Evolutionary conservation across 2,888 invertebrate genomes (phyloP).

Genomic region (Rotaria macrura): DNA sequence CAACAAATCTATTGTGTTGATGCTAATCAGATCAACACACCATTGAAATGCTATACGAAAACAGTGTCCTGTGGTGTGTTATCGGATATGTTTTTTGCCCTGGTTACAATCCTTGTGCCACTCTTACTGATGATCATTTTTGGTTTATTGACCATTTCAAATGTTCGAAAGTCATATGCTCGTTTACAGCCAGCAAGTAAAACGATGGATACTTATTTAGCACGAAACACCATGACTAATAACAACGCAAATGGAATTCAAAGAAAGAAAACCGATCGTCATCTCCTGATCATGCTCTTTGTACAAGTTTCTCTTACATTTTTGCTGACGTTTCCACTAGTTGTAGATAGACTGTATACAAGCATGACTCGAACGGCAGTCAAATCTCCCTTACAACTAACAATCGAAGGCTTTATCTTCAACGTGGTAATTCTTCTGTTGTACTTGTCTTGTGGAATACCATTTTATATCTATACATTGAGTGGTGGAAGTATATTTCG

Average conservation of each 20-base stretch:
- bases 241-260: background rate
- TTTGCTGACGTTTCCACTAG: background rate
- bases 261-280: background rate
- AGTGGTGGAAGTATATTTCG: background rate
- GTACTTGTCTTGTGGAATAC: background rate
- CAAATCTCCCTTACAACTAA: background rate
- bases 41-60: background rate
- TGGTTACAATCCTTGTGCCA: background rate
- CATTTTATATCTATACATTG: background rate
- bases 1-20: background rate
- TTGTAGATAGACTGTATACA: background rate
- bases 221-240: background rate
- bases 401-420: background rate
- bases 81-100: background rate
- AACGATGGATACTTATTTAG: background rate
- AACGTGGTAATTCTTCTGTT: background rate
- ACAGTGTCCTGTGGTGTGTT: background rate
- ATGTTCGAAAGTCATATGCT: background rate
- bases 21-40: background rate
- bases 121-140: background rate
- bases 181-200: background rate
- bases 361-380: background rate
- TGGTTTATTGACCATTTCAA: background rate
- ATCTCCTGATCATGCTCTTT: background rate
- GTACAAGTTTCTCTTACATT: background rate